Conservation (phyloP, 2,888 invertebrate genomes). For the Melanostoma scalare region DNA sequence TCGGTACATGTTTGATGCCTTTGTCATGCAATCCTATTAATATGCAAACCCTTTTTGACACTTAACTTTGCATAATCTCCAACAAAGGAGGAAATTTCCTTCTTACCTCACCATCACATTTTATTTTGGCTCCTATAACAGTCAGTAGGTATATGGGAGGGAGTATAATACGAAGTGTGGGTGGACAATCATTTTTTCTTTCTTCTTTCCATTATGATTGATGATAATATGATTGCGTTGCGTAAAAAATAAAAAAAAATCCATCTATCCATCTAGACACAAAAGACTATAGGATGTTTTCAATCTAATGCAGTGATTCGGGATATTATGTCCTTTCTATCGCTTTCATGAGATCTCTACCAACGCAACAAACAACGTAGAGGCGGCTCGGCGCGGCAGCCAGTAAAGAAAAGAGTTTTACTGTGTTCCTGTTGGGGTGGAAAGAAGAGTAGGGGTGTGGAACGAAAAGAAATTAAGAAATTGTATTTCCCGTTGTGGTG, state of each 20-base stretch:
- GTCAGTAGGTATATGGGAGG: no score
- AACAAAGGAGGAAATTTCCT: not conserved
- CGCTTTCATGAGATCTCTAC: slow-evolving; percentile 19
- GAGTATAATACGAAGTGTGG: no score
- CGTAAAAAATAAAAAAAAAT: slow-evolving; percentile 16
- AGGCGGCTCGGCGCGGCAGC: not conserved
- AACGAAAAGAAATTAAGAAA: slow-evolving; percentile 54
- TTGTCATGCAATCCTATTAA: slow-evolving; percentile 68
- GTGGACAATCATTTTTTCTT: not conserved
- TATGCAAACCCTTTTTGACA: slow-evolving; percentile 69
- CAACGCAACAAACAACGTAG: slow-evolving; percentile 31
- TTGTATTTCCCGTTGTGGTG: slow-evolving; percentile 29
- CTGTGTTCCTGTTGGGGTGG: not conserved
- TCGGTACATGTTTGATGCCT: slow-evolving; percentile 41
- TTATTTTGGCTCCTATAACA: not conserved
- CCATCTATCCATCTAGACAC: not conserved
- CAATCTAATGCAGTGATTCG: slow-evolving; percentile 71
- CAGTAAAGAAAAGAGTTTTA: slow-evolving; percentile 19
- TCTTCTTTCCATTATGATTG: slow-evolving; percentile 54
- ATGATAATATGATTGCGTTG: slow-evolving; percentile 70
- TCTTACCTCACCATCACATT: not conserved
- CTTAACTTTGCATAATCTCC: slow-evolving; percentile 68
- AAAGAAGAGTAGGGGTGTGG: not conserved
- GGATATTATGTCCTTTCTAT: slow-evolving; percentile 58
- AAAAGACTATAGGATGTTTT: slow-evolving; percentile 39